Conservation (phyloP, 2,888 invertebrate species). For the Actias luna region DNA sequence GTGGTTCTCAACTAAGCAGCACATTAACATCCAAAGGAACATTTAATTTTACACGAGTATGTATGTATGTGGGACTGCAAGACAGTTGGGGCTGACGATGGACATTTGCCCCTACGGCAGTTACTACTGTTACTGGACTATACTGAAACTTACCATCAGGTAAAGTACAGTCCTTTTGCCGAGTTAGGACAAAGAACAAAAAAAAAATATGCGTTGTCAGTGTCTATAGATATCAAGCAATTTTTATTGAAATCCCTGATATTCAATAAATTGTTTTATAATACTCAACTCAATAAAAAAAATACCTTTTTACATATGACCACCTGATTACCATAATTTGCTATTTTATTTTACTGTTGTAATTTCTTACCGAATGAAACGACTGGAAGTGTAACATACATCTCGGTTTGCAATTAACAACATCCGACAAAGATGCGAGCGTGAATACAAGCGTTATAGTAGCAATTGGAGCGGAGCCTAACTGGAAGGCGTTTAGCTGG, state of each 20-base stretch:
- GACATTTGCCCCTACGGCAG: too few species aligned
- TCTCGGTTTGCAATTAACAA: constrained; percentile 15
- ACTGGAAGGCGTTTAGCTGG: constrained; percentile 52
- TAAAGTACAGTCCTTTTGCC: too few species aligned
- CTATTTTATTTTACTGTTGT: background rate
- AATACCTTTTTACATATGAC: background rate
- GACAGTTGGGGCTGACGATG: too few species aligned
- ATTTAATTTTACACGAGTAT: too few species aligned
- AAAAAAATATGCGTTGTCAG: too few species aligned
- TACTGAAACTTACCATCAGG: too few species aligned
- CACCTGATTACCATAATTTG: background rate
- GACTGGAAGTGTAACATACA: background rate
- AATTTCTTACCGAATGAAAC: background rate
- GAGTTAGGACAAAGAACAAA: too few species aligned
- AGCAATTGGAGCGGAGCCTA: constrained; percentile 68
- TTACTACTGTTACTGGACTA: too few species aligned
- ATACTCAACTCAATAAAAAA: background rate
- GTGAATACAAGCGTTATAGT: constrained; percentile 40
- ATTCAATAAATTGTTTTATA: background rate
- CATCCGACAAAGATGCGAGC: constrained; percentile 23
- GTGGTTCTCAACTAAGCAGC: too few species aligned
- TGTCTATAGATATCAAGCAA: too few species aligned
- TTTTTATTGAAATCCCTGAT: background rate
- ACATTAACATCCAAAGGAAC: too few species aligned
- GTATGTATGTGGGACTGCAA: too few species aligned